A percentile compares a stretch with the other conserved stretches of the same genome.
Evolutionary conservation across 2,113 vertebrate species (phyloP).

Genomic region (Colossoma macropomum): DNA sequence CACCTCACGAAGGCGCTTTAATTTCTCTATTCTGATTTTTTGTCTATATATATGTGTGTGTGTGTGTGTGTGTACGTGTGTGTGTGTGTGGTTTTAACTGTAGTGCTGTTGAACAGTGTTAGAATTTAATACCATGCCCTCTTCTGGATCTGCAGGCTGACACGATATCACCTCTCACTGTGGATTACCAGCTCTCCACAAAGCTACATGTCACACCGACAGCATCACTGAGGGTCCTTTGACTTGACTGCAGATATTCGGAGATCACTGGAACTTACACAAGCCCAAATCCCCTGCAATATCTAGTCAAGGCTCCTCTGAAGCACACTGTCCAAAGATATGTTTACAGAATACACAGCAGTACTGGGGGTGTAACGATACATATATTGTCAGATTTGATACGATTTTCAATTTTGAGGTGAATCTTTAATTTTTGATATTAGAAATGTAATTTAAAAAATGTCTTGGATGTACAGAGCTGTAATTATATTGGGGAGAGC

Average conservation of each 20-base stretch:
- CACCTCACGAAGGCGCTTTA: conserved; percentile 57
- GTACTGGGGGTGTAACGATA: background rate
- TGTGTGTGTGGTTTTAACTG: conserved; percentile 41
- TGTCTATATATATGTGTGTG: background rate
- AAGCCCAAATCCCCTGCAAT: conserved; percentile 19
- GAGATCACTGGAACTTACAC: conserved; percentile 46
- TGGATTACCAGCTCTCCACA: conserved; percentile 50
- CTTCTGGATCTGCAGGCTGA: conserved; percentile 49
- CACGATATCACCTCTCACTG: conserved; percentile 40
- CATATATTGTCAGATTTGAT: background rate
- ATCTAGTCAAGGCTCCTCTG: conserved; percentile 4
- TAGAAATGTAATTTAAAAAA: too few species aligned
- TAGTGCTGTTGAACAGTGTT: conserved; percentile 47
- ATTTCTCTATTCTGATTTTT: conserved; percentile 55
- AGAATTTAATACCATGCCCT: conserved; percentile 48
- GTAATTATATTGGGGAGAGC: too few species aligned
- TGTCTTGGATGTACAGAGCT: too few species aligned
- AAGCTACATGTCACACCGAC: conserved; percentile 47
- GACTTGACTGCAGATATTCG: conserved; percentile 31
- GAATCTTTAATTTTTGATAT: too few species aligned
- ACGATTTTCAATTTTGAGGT: too few species aligned
- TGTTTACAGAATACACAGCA: background rate
- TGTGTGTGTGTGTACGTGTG: background rate
- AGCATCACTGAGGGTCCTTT: conserved; percentile 34
- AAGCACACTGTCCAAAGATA: background rate